These are phyloP conservation scores for Drosophila pallidifrons DNA, from an alignment of 1,140 invertebrate genomes.

Conservation along the genomic window DNA sequence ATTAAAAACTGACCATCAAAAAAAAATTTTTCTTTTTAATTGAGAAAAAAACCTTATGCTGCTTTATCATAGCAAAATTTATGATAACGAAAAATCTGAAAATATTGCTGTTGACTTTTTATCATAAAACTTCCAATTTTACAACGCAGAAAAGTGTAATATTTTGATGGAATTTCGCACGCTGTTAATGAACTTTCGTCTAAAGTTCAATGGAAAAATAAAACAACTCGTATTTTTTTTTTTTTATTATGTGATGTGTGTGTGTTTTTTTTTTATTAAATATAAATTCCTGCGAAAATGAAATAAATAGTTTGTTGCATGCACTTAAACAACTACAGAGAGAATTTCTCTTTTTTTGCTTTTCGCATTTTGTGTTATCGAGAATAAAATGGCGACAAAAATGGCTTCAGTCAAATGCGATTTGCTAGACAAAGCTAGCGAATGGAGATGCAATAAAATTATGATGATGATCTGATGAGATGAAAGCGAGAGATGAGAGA, in stretches of 20 bases:
- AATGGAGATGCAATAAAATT: conserved; percentile 24
- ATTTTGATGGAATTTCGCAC: no score
- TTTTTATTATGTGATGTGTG: conserved; percentile 11
- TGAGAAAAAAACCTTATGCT: no score
- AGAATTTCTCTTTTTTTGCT: conserved; percentile 39
- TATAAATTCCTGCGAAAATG: conserved; percentile 77
- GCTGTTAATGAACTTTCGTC: no score
- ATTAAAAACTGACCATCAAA: no score
- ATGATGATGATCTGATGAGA: not conserved
- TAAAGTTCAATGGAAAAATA: no score
- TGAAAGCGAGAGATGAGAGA: not conserved
- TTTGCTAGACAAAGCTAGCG: not conserved
- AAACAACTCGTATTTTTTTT: not conserved
- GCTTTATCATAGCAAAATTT: no score
- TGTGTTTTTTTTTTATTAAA: conserved; percentile 46
- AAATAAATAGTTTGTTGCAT: conserved; percentile 81
- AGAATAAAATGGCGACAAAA: conserved; percentile 42
- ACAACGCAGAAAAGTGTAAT: no score
- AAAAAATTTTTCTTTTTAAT: no score
- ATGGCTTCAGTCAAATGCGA: conserved; percentile 67
- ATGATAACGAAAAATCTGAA: no score
- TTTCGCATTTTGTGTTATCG: not conserved
- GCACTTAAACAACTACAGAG: conserved; percentile 75
- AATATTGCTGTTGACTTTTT: no score
- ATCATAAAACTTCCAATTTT: no score